Conservation (phyloP, 2,888 invertebrate species). For the Meliscaeva auricollis region DNA sequence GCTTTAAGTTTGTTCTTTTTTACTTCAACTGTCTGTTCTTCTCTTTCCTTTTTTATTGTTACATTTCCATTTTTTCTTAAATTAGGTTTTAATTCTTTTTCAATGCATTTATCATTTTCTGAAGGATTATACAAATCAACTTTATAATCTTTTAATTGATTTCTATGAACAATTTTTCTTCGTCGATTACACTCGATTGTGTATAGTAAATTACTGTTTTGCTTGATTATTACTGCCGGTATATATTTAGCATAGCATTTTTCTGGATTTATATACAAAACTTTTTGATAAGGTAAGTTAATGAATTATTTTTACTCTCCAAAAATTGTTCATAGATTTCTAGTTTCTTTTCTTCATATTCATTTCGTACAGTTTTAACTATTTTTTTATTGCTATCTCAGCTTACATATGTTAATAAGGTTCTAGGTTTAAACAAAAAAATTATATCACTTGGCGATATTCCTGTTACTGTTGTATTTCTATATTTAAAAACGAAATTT, state of each 20-base stretch:
- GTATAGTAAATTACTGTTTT: neutral
- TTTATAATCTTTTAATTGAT: slow-evolving; percentile 1
- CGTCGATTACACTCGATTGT: neutral
- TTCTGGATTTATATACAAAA: neutral
- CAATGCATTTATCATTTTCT: neutral
- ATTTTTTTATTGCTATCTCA: neutral
- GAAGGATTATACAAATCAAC: neutral
- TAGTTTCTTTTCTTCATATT: slow-evolving; percentile 10
- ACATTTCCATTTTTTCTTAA: neutral
- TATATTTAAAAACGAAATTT: neutral
- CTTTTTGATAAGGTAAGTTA: neutral
- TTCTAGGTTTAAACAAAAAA: neutral
- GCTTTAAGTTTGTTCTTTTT: neutral
- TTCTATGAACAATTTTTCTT: slow-evolving; percentile 2
- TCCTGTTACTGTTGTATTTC: neutral
- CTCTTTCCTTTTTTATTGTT: neutral
- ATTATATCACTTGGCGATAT: neutral
- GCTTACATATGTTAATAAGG: neutral
- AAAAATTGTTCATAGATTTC: slow-evolving; percentile 16
- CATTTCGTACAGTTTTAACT: neutral
- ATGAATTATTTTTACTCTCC: neutral
- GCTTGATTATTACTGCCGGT: neutral
- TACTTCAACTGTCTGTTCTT: neutral
- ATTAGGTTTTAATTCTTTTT: neutral
- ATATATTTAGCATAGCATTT: neutral